These are phyloP conservation scores for Acleris sparsana DNA, from an alignment of 2,888 invertebrate species.

Conservation along the genomic window DNA sequence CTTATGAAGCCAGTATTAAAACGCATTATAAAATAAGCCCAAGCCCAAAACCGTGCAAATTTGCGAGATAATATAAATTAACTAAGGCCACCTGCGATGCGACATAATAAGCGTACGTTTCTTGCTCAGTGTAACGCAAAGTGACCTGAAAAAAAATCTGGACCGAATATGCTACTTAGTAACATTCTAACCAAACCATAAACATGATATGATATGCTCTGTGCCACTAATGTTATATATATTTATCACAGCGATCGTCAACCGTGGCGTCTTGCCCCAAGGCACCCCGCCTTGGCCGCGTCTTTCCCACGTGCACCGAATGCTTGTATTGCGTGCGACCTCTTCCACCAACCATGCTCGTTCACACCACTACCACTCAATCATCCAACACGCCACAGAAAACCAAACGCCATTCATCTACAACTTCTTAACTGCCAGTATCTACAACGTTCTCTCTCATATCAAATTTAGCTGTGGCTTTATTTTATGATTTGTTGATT, in stretches of 20 bases:
- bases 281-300: conserved; percentile 70
- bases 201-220: conserved; percentile 51
- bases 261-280: conserved; percentile 72
- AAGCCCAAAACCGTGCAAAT: too few relatives aligned
- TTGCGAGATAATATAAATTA: too few relatives aligned
- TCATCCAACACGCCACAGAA: conserved; percentile 48
- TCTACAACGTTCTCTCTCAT: conserved; percentile 39
- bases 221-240: conserved; percentile 74
- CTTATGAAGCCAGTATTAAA: too few relatives aligned
- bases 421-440: conserved; percentile 48
- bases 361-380: conserved; percentile 59
- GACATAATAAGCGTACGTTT: too few relatives aligned
- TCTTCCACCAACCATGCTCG: conserved; percentile 62
- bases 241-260: conserved; percentile 81
- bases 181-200: too few relatives aligned
- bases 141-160: too few relatives aligned
- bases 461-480: conserved; percentile 58
- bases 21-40: too few relatives aligned
- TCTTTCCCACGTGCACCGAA: conserved; percentile 82
- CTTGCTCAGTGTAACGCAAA: too few relatives aligned
- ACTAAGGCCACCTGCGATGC: too few relatives aligned
- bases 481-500: conserved; percentile 45
- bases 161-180: too few relatives aligned
- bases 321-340: conserved; percentile 82
- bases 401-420: conserved; percentile 39